Evolutionary conservation across 2,113 vertebrate genomes (phyloP), one percentile per base, ranked within the genome.

Genomic region (Strigops habroptila): DNA sequence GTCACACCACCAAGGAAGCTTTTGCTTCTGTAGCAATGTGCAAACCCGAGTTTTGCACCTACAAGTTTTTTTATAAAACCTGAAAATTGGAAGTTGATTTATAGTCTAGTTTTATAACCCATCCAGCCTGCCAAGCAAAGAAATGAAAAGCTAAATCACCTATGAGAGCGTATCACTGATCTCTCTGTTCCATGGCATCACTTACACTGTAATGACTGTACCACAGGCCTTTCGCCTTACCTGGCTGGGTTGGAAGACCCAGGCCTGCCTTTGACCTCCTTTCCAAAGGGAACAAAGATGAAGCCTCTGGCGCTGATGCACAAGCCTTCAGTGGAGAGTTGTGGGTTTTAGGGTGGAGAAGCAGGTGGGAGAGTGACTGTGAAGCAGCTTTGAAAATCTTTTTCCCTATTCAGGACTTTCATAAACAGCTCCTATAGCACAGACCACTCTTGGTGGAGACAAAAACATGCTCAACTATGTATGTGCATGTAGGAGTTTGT

Each of bases 71-170:
- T 64, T 70, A 21, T 35, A 92, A 79, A 43, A 75, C 31, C 24
- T n/a, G 53, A 76, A 95, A 92, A 94, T 51, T 52, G 91, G 46
- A 88, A 92, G 62, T 24, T 35, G 28, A 82, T 94, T 96, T 71
- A 59, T 79, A 59, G 48, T 51, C 53, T 76, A 35, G 17, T 65
- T 85, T 90, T 67, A 76, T 37, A 91, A 69, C n/a, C 44, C 8
- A 3, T 23, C 69, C 41, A 77, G 63, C 76, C 27, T 35, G 75
- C 27, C 41, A 52, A 65, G 64, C 18, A 68, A 81, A 65, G 52
- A 83, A 93, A 86, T 28, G 27, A 88, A 82, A 88, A 87, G 55
- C 44, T 80, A 84, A 74, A 59, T 14, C 30, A 70, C 33, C 55
- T 27, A 30, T 65, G 23, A 57, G 49, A 1, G 0, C 28, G 0